These are phyloP conservation scores for Plagiodera versicolora DNA, from an alignment of 2,888 invertebrate species.

Conservation along the genomic window DNA sequence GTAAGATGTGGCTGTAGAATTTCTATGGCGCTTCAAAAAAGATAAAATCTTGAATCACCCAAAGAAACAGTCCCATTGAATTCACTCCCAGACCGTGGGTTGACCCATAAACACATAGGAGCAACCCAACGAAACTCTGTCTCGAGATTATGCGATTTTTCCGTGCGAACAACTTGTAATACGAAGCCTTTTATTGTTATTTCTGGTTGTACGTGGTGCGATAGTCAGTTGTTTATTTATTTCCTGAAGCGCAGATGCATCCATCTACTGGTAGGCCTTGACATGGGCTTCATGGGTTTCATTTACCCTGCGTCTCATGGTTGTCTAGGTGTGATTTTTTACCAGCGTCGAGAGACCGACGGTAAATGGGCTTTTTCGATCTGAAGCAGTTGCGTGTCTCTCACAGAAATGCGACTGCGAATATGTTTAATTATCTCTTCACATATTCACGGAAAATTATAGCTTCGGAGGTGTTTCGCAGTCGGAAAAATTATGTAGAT, in stretches of 20 bases:
- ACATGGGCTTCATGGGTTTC: background rate
- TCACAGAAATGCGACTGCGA: too few species aligned
- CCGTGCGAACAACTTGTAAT: constrained; percentile 11
- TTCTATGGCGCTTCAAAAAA: too few species aligned
- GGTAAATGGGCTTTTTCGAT: too few species aligned
- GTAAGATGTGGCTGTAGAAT: too few species aligned
- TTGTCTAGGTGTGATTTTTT: constrained; percentile 6
- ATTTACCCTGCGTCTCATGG: background rate
- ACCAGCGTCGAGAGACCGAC: background rate
- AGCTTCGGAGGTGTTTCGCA: too few species aligned
- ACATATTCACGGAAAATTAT: too few species aligned
- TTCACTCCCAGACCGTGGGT: background rate
- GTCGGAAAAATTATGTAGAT: too few species aligned
- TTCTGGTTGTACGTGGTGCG: constrained; percentile 1
- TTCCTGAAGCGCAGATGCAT: background rate
- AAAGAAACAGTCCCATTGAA: background rate
- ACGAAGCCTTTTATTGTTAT: constrained; percentile 19
- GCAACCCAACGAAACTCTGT: background rate
- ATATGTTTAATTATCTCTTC: too few species aligned
- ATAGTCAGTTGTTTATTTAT: constrained; percentile 9
- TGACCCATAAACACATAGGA: background rate
- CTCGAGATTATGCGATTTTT: constrained; percentile 8
- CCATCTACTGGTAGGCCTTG: constrained; percentile 4
- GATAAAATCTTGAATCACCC: too few species aligned
- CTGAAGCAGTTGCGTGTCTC: too few species aligned